These are phyloP conservation scores for Tupiocoris notatus DNA, from an alignment of 2,888 invertebrate genomes.

Conservation along the genomic window DNA sequence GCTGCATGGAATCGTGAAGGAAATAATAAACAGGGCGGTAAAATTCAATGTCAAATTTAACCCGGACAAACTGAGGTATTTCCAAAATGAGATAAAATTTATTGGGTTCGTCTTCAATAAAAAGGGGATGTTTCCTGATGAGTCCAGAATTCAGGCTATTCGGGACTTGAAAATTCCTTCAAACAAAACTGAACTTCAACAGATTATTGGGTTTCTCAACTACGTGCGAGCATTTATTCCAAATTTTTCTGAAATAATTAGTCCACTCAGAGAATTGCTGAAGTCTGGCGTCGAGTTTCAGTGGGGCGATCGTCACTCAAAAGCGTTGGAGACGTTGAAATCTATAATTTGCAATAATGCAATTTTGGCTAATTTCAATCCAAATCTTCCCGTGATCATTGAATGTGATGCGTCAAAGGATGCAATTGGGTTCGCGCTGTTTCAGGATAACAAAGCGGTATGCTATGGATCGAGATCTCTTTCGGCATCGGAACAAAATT, in stretches of 20 bases:
- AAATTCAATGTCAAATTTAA: constrained; percentile 13
- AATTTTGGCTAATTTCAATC: background rate
- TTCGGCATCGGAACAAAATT: background rate
- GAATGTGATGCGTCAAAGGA: constrained; percentile 17
- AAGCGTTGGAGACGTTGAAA: background rate
- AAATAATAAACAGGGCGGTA: constrained; percentile 5
- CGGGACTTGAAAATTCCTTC: background rate
- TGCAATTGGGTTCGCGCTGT: background rate
- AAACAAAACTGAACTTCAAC: constrained; percentile 1
- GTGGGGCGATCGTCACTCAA: background rate
- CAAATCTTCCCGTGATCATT: background rate
- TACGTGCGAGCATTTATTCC: constrained; percentile 9
- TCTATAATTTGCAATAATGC: background rate
- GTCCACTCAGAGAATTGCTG: background rate
- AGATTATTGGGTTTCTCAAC: constrained; percentile 8
- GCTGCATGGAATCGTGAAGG: background rate
- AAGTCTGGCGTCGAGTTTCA: too few species aligned
- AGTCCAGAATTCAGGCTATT: background rate
- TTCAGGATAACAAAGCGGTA: background rate
- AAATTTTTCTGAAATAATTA: constrained; percentile 8
- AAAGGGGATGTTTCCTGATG: background rate
- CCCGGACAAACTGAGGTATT: constrained; percentile 1
- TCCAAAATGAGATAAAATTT: constrained; percentile 1
- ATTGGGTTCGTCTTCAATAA: constrained; percentile 3
- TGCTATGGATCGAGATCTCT: constrained; percentile 1